Evolutionary conservation across 2,113 vertebrate species (phyloP).

Genomic region (Istiophorus platypterus): DNA sequence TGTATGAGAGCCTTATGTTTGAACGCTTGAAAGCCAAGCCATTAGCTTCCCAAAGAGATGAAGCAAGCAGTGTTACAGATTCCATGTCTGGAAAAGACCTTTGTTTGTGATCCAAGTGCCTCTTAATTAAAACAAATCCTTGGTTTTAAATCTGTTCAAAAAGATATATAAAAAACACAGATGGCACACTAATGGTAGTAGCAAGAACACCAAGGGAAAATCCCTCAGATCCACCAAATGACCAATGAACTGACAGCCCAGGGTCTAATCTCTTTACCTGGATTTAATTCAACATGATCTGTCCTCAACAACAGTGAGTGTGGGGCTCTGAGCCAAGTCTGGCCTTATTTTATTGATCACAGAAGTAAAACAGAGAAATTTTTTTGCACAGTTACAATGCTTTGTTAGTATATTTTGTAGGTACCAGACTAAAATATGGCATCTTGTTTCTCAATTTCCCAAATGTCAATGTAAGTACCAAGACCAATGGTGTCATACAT

Average conservation of each 20-base stretch:
- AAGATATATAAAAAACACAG: constrained; percentile 14
- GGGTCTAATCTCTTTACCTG: constrained; percentile 60
- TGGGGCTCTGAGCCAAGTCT: constrained; percentile 12
- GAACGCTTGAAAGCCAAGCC: background rate
- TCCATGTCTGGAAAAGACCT: background rate
- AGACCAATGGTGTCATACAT: background rate
- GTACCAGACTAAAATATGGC: background rate
- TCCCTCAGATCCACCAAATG: constrained; percentile 26
- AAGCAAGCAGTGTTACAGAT: background rate
- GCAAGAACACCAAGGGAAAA: constrained; percentile 13
- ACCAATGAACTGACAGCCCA: constrained; percentile 32
- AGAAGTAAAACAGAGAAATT: background rate
- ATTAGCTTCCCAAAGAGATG: background rate
- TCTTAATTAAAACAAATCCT: background rate
- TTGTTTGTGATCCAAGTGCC: background rate
- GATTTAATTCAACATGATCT: constrained; percentile 50
- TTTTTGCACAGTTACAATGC: background rate
- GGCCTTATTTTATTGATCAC: background rate
- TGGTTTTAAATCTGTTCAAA: constrained; percentile 8
- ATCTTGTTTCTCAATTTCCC: background rate
- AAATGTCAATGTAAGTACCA: background rate
- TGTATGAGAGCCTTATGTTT: background rate
- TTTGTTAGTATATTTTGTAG: background rate
- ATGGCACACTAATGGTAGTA: background rate
- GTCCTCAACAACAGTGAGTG: background rate